Evolutionary conservation across 2,888 invertebrate species (phyloP), one percentile per base, ranked within the genome.

Genomic region (Boloria euphrosyne): DNA sequence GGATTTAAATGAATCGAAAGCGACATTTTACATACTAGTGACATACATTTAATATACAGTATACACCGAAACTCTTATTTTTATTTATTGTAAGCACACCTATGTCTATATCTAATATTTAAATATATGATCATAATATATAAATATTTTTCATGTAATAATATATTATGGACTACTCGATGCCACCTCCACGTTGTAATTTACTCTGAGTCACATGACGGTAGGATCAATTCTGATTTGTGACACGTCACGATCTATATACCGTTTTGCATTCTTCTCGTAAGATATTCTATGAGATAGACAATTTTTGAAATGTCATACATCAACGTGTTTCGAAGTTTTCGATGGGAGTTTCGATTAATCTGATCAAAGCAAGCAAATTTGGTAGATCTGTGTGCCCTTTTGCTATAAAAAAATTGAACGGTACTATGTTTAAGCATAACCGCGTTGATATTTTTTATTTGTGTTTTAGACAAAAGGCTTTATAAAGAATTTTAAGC

Each of bases 221-320:
- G 55, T 65, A 55, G 50, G 71, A 65, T 67, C 67, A 61, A 43
- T 61, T 66, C 63, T 61, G 62, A 67, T 63, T 60, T 46, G 49
- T 71, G 71, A 71, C 66, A 69, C 66, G 63, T 71, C 71, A 71
- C 71, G 71, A 71, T 65, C 62, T 55, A 58, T 67, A 61, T 67
- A 69, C 71, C 69, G 69, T 70, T 71, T 71, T 51, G 62, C 69
- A 70, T 70, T 71, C 70, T 66, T 64, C 58, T 63, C 3, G 31
- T 16, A 49, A 64, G 70, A 66, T 70, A 68, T 63, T 59, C 64
- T 31, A 31, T 16, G 31, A 66, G 69, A 69, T 69, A 69, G 49
- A 54, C 49, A 38, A 47, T 53, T 65, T 63, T 52, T 58, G n/a
- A 17, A 53, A 65, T 59, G 47, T 65, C 47, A 47, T 44, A 44